Conservation (phyloP, 2,888 invertebrate genomes). For the Saturnia japonica region DNA sequence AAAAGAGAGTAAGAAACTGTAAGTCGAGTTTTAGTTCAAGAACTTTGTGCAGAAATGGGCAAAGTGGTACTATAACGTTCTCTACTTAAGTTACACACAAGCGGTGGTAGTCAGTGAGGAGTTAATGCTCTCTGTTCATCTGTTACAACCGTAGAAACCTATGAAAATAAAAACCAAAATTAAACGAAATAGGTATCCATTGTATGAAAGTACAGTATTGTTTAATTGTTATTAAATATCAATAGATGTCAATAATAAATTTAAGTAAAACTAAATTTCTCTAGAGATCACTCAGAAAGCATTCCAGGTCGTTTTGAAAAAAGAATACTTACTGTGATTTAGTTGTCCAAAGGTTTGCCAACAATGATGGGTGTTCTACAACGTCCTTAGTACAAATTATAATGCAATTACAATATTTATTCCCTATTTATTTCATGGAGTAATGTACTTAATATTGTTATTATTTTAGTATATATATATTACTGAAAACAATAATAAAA, state of each 20-base stretch:
- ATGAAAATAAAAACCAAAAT: not conserved
- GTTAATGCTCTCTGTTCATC: not conserved
- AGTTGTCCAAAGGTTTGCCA: constrained; percentile 50
- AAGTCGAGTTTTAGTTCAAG: not conserved
- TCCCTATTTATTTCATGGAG: not conserved
- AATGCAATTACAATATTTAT: not conserved
- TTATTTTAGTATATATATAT: not conserved
- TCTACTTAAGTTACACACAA: too few relatives aligned
- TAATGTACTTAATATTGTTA: not conserved
- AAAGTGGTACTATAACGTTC: too few relatives aligned
- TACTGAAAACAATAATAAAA: not conserved
- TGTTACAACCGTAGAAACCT: not conserved
- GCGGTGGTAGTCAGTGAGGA: not conserved
- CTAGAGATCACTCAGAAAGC: constrained; percentile 36
- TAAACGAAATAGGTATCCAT: not conserved
- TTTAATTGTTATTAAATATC: not conserved
- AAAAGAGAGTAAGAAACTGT: not conserved
- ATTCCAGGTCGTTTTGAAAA: constrained; percentile 42
- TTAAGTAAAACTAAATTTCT: constrained; percentile 26
- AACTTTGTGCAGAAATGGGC: too few relatives aligned
- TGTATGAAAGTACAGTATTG: not conserved
- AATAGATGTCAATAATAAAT: not conserved
- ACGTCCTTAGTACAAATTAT: constrained; percentile 19
- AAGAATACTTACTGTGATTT: constrained; percentile 45
- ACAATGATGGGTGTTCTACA: constrained; percentile 42